These are phyloP conservation scores for Odontomachus brunneus DNA, from an alignment of 1,140 invertebrate species.

Conservation along the genomic window DNA sequence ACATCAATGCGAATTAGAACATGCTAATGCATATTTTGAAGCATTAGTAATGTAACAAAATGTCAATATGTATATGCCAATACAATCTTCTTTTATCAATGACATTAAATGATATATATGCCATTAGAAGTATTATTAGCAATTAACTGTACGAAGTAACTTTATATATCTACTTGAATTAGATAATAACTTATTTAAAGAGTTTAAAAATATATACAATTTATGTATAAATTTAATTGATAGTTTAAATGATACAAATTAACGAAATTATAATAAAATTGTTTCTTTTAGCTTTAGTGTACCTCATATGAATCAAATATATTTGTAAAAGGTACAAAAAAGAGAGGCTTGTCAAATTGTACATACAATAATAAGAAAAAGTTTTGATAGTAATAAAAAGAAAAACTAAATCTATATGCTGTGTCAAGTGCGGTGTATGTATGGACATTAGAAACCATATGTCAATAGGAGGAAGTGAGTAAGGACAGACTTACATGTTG, in stretches of 20 bases:
- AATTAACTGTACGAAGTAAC: too few species aligned
- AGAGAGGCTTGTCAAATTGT: too few species aligned
- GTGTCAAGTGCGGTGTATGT: slow-evolving; percentile 52
- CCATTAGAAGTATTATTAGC: too few species aligned
- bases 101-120: too few species aligned
- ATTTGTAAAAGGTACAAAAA: too few species aligned
- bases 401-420: slow-evolving; percentile 51
- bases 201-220: too few species aligned
- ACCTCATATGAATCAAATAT: too few species aligned
- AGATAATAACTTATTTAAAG: too few species aligned
- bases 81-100: too few species aligned
- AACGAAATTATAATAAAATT: not conserved
- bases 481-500: slow-evolving; percentile 84
- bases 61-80: slow-evolving; percentile 24
- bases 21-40: slow-evolving; percentile 76
- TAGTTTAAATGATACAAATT: too few species aligned
- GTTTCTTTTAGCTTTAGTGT: not conserved
- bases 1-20: slow-evolving; percentile 83
- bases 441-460: slow-evolving; percentile 69
- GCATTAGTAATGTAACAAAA: slow-evolving; percentile 27
- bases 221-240: too few species aligned
- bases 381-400: slow-evolving; percentile 7
- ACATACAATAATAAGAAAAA: not conserved
- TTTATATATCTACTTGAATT: too few species aligned
- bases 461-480: slow-evolving; percentile 79